Evolutionary conservation across 1,140 invertebrate genomes (phyloP), one percentile per base, ranked within the genome.

Genomic region (Arctopsyche grandis): DNA sequence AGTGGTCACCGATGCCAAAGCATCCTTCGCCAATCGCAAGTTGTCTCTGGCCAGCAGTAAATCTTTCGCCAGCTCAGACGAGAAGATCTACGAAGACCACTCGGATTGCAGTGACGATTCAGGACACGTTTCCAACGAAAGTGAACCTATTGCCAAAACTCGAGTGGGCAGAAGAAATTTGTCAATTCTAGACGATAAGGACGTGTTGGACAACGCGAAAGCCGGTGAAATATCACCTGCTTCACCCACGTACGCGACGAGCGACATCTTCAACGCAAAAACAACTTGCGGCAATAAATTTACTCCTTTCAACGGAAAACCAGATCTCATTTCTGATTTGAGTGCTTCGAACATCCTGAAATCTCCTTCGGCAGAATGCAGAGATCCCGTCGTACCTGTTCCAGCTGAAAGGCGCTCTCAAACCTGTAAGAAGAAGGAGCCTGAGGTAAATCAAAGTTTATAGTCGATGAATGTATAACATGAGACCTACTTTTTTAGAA

Each of bases 121-220:
- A 24, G 93, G 93, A 60, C 93, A 94, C 85, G 93, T 93, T 75
- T 94, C 93, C 56, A 94, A 93, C 82, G 92, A 93, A 82, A 90
- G 90, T 82, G 90, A 91, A 19, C 86, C 86, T 0, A 88, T 89
- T 78, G 85, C 86, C 82, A 85, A 74, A 46, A 74, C 12, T 0
- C n/a, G 69, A 26, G 69, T 46, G n/a, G 16, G 43, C 63, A 26
- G 21, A 24, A 66, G 24, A 66, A 66, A 26, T 66, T 24, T 29
- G 24, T 22, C 63, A 12, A 22, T 66, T 29, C 9, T 66, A 19
- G 63, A 66, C 19, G 21, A 24, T 29, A 66, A 26, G 24, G 63
- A 66, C 63, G 48, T 16, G 16, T 52, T 52, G 48, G 48, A 52
- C 10, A 66, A 10, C 21, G 19, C 14, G 22, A 66, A 66, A 66